Conservation (phyloP, 2,113 vertebrate species). For the Lucifuga dentata region DNA sequence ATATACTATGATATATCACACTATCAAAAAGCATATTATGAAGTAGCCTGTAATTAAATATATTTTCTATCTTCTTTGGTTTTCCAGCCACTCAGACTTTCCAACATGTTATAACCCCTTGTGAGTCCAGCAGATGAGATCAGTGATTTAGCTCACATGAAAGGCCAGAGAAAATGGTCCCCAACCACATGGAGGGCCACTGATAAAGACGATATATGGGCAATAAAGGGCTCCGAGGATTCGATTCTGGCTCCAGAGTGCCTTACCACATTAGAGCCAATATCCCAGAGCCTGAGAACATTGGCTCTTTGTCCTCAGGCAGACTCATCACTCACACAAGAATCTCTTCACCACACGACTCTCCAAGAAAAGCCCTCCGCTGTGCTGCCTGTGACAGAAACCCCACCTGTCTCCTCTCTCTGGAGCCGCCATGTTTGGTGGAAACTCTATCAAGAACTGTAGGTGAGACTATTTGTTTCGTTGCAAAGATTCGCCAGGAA, state of each 20-base stretch:
- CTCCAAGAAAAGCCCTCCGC: conserved; percentile 42
- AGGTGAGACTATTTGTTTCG: conserved; percentile 33
- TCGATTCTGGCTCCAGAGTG: conserved; percentile 24
- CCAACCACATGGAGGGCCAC: conserved; percentile 23
- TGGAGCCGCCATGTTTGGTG: conserved; percentile 34
- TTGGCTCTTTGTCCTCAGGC: conserved; percentile 48
- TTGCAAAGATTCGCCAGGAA: not conserved
- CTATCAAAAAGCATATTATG: too few species aligned
- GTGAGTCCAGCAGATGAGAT: conserved; percentile 44
- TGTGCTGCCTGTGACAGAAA: conserved; percentile 38
- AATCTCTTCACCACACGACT: conserved; percentile 32
- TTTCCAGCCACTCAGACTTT: conserved; percentile 4
- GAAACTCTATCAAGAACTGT: conserved; percentile 39
- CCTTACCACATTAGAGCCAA: conserved; percentile 59
- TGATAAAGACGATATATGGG: conserved; percentile 66
- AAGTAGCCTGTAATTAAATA: not conserved
- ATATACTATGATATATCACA: too few species aligned
- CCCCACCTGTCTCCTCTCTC: conserved; percentile 7
- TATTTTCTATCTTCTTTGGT: not conserved
- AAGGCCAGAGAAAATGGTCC: conserved; percentile 3
- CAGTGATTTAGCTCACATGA: conserved; percentile 53
- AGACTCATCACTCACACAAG: conserved; percentile 62
- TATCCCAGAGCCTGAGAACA: conserved; percentile 45
- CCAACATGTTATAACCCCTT: not conserved
- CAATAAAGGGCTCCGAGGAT: conserved; percentile 26